Base-by-base conservation (phyloP, 2,797 vertebrate species). In the Scolopax rusticola region DNA sequence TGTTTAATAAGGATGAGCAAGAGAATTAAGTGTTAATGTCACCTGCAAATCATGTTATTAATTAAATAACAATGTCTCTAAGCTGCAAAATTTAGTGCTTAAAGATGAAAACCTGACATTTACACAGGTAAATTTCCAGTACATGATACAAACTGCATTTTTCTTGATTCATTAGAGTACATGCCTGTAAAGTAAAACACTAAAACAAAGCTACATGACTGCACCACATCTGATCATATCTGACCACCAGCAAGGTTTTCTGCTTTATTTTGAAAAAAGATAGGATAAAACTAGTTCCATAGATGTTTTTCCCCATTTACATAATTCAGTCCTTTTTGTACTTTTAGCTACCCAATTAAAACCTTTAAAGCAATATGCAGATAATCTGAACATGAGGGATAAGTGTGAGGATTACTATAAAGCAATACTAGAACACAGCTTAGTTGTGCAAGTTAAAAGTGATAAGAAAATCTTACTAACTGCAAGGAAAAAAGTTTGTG, bases 1-100 rank as follows among this genome's bases (percentile, higher is more conserved):
- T 94, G n/a, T 96, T 96, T 97, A 89, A 84, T 89, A 82, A 94
- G 93, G 93, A 95, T 93, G 20, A 95, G 45, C 9, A 79, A 87
- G 53, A 89, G 90, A 93, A 94, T 96, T 95, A 90, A 89, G 88
- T 96, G 85, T 95, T 97, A 96, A 97, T 96, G 96, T 96, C 91
- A 96, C 28, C 57, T 77, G 17, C 24, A 94, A 71, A 67, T 90
- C 65, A 15, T 64, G 70, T 68, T 87, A 80, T 59, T 95, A 91
- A 93, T 95, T 90, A 97, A 97, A 95, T 95, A 93, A 23, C 77
- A 48, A 81, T 81, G 54, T 79, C 56, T 93, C 59, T 87, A 94
- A 96, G 77, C 45, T 27, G 21, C 71, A 77, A 30, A 93, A 73
- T 91, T 82, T 79, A 84, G 38, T 2, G 0, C 70, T 91, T 84